Evolutionary conservation across 2,797 vertebrate species (phyloP), one percentile per base, ranked within the genome.

Genomic region (Orestias chungarensis): DNA sequence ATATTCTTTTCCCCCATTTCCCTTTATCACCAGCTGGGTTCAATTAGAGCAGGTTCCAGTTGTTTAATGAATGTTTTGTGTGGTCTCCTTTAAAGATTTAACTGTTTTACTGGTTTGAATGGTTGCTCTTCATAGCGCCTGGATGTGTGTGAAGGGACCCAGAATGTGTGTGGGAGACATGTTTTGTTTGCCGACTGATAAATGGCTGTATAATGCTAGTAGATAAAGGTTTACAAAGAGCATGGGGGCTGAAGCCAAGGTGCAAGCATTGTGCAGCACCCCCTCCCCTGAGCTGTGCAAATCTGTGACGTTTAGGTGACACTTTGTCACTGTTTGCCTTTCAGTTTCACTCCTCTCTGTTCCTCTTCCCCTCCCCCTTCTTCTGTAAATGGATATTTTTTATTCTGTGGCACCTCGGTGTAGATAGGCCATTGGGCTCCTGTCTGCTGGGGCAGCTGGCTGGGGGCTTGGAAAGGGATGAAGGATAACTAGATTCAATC

Each of bases 401-500:
- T 90, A 88, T 92, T 91, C 83, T 77, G 82, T 89, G 86, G 87
- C 88, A 89, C 80, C 82, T 85, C 68, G 40, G 79, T 80, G 78
- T 67, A 91, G 91, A 90, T 87, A 89, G 89, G 86, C 92, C 82
- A 88, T 79, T 88, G 86, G 82, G 82, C 83, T 87, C 70, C 88
- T 92, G 91, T 91, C 92, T 90, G 86, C 83, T 64, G 85, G 88
- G 86, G 87, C 85, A 89, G 91, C 89, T 89, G 91, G 86, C 83
- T 86, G 86, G 88, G 86, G 88, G 83, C 49, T 84, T 88, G 88
- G 86, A 87, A 84, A 79, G 73, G 87, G 87, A 91, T 89, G 88
- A 91, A 89, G 88, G 91, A 92, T 92, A 93, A 93, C 91, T 88
- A 93, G 91, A 93, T 94, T 92, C 90, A 93, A 93, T 93, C 92